Conservation (phyloP, 2,797 vertebrate species). For the Toxotes lorentzi region DNA sequence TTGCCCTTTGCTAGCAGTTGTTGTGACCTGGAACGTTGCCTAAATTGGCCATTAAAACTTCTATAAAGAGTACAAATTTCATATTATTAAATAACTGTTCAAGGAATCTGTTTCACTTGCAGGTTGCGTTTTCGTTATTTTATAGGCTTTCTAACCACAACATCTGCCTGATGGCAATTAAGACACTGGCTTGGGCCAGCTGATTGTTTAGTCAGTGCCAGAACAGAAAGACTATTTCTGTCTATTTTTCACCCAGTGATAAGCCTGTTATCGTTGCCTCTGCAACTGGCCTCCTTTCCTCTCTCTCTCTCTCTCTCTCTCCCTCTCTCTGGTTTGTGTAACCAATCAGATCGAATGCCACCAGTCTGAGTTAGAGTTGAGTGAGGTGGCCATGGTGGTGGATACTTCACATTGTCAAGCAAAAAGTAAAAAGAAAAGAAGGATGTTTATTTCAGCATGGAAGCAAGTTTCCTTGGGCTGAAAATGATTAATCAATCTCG, state of each 20-base stretch:
- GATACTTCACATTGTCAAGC: constrained; percentile 22
- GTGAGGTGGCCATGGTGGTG: constrained; percentile 13
- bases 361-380: constrained; percentile 20
- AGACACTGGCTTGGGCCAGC: constrained; percentile 5
- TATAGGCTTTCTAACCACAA: background rate
- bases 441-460: constrained; percentile 11
- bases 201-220: constrained; percentile 34
- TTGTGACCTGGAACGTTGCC: background rate
- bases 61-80: constrained; percentile 9
- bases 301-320: constrained; percentile 27
- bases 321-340: constrained; percentile 24
- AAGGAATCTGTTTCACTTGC: constrained; percentile 14
- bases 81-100: constrained; percentile 9
- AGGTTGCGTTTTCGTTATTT: constrained; percentile 18
- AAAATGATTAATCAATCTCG: constrained; percentile 34
- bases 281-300: constrained; percentile 23
- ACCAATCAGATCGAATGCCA: constrained; percentile 40
- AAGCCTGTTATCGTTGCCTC: constrained; percentile 43
- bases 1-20: background rate
- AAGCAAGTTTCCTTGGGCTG: background rate
- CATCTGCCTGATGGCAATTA: constrained; percentile 5
- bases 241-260: constrained; percentile 38
- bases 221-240: constrained; percentile 31
- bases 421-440: background rate
- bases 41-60: constrained; percentile 29